Conservation (phyloP, 2,797 vertebrate species). For the Notoglanidium macrostoma region DNA sequence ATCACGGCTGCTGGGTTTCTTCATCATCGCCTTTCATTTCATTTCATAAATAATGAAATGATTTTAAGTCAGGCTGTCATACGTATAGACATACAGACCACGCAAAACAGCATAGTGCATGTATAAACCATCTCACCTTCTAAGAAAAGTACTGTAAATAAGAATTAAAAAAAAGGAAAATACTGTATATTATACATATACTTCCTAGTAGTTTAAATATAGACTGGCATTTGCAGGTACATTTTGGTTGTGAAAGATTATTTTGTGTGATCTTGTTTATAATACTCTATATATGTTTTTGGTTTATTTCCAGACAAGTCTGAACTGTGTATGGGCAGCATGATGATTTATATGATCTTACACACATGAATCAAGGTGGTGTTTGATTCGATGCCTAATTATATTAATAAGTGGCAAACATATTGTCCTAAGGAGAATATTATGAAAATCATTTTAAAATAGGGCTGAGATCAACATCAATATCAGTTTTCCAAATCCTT, state of each 20-base stretch:
- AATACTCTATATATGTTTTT: not conserved
- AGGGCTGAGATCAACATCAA: slow-evolving; percentile 11
- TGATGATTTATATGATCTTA: slow-evolving; percentile 7
- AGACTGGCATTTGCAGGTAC: not conserved
- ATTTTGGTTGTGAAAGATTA: not conserved
- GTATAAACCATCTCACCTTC: not conserved
- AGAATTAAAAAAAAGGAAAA: not conserved
- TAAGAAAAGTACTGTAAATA: too few species aligned
- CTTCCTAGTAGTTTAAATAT: not conserved
- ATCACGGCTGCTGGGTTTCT: not conserved
- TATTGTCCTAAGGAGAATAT: slow-evolving; percentile 19
- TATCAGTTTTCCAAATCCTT: not conserved
- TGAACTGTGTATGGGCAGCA: slow-evolving; percentile 12
- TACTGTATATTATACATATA: not conserved
- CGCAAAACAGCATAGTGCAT: not conserved
- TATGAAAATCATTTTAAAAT: slow-evolving; percentile 40
- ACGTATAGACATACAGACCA: not conserved
- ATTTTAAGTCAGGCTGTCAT: not conserved
- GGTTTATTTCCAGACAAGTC: not conserved
- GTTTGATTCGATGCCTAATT: slow-evolving; percentile 35
- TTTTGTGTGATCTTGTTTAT: slow-evolving; percentile 1
- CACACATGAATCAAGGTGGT: not conserved
- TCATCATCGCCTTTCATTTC: not conserved
- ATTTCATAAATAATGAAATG: not conserved
- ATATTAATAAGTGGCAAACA: slow-evolving; percentile 39